Base-by-base conservation (phyloP, 2,797 vertebrate species). In the Heteromormyrus szaboi region DNA sequence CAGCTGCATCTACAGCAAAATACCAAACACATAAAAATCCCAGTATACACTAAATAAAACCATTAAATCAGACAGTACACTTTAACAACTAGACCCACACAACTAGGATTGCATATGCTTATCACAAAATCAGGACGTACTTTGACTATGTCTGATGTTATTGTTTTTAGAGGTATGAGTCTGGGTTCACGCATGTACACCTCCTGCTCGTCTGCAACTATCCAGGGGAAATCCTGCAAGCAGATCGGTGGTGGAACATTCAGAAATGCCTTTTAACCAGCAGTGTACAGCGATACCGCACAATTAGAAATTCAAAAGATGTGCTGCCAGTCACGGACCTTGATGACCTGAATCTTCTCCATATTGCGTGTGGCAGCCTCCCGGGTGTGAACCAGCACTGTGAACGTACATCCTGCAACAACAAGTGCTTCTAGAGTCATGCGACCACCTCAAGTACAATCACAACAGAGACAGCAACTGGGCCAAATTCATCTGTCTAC, bases 291-390 rank as follows among this genome's bases (percentile, higher is more conserved):
- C 50, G 0, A 33, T 53, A 6, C 83, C 1, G n/a, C 0, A 14
- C 33, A 50, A 33, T 12, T 2, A 50, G 46, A 29, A 25, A 85
- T 85, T 50, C 1, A 11, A 29, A 53, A 12, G 2, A 14, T n/a
- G 25, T 4, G 17, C 9, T 76, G 9, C 68, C 44, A 87, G 65
- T 44, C 11, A 89, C 93, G 94, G 91, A 99, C 98, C 97, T 99
- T 99, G 91, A 99, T 99, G 91, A 99, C 98, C 93, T 99, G 98
- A 93, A 99, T 97, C 92, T 99, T 99, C 89, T 99, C 98, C 98
- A 99, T 99, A 93, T 99, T 99, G 29, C 98, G 95, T 0, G 97
- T 97, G 59, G 98, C 98, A 3, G 97, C 97, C 92, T 99, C 98
- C 92, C 98, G 95, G 0, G 98, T 99, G 91, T 99, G 98, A n/a